Base-by-base conservation (phyloP, 30 jellyfish, hydroid and myxozoan genomes). In the Nemopilema nomurai region DNA sequence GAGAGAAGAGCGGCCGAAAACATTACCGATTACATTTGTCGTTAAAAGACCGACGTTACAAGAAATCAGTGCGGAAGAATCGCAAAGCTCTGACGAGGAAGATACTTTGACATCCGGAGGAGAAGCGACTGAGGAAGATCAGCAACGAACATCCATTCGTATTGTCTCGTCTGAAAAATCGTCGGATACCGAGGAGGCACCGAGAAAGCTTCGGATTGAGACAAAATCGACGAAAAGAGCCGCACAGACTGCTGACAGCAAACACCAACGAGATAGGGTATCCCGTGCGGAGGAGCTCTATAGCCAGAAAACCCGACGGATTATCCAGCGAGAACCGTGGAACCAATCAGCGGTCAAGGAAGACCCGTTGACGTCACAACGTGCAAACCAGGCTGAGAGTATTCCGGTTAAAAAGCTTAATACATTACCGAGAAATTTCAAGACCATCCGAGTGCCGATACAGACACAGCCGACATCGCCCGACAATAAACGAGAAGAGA, bases 371-470 rank as follows among this genome's bases (percentile, higher is more conserved):
- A 64, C 32, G 1, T 50, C 69, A 1, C 53, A 19, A 0, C 53
- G 74, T 22, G 50, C 52, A 16, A 28, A 70, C 28, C 78, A 41
- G 25, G 63, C 76, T 22, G 63, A 84, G 70, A 84, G 82, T 41
- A 41, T 81, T 1, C 81, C 83, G 18, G 69, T 62, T n/a, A 29
- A 49, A 17, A 24, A 74, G 0, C 62, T 51, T 20, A 74, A 71
- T 8, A 84, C 92, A 26, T 72, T 84, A 16, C 92, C 92, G 33
- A 50, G 82, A 77, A 84, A 84, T 50, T 84, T 84, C 87, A 84
- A 84, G 69, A 84, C 92, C 0, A 75, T 84, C 21, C 92, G 92
- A 18, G 81, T 84, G 26, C 92, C 92, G 20, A 33, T 84, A 17
- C 92, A 84, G 28, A 73, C 87, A 30, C 76, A 57, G 70, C 76